These are phyloP conservation scores for Drosophila lacicola DNA, from an alignment of 2,888 invertebrate species.

Conservation along the genomic window DNA sequence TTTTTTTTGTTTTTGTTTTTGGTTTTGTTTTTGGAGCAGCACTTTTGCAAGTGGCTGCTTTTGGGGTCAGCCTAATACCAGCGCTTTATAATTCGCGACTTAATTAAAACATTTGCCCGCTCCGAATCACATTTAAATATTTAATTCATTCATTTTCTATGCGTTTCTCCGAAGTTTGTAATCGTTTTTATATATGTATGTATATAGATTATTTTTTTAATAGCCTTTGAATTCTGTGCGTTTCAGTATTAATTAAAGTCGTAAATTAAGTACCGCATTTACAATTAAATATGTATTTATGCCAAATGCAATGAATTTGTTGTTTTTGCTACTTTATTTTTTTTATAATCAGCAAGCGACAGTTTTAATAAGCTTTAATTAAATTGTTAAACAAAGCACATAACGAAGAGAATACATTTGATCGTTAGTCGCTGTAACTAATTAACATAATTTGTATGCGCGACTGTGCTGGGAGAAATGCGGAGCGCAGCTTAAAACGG, in stretches of 20 bases:
- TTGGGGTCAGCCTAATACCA: constrained; percentile 69
- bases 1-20: constrained; percentile 30
- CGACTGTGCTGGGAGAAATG: constrained; percentile 48
- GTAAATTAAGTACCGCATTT: constrained; percentile 59
- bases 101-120: constrained; percentile 70
- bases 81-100: constrained; percentile 62
- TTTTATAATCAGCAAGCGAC: constrained; percentile 38
- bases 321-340: background rate
- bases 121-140: constrained; percentile 31
- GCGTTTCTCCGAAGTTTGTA: constrained; percentile 9
- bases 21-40: constrained; percentile 26
- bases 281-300: constrained; percentile 58
- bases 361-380: constrained; percentile 71
- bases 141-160: constrained; percentile 18
- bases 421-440: constrained; percentile 62
- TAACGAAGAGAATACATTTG: constrained; percentile 27
- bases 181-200: constrained; percentile 1
- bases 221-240: constrained; percentile 17
- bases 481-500: constrained; percentile 41
- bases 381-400: constrained; percentile 49
- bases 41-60: constrained; percentile 49
- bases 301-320: constrained; percentile 28
- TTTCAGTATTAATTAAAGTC: constrained; percentile 37
- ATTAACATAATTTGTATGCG: constrained; percentile 73
- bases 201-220: background rate